phyloP scores from a whole-genome alignment of 2,113 vertebrate genomes.

The Anoura caudifer region DNA sequence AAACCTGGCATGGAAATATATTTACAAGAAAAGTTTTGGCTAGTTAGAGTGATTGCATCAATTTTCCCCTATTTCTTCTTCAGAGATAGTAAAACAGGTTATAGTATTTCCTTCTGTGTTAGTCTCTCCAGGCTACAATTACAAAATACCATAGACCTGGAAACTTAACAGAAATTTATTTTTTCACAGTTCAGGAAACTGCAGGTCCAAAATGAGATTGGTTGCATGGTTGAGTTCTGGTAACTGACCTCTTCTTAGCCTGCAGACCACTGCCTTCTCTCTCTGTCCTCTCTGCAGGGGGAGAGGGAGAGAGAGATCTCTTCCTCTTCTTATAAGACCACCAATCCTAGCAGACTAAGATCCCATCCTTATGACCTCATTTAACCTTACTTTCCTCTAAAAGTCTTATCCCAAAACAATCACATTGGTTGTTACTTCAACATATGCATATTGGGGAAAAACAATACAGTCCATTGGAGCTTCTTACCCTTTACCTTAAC shows the following conservation, averaged over 20 bases:
- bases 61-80: not conserved
- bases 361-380: not conserved
- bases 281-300: not conserved
- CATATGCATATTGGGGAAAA: not conserved
- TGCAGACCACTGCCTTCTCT: not conserved
- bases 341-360: not conserved
- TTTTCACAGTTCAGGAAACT: not conserved
- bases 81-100: not conserved
- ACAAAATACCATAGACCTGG: not conserved
- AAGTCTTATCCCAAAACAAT: not conserved
- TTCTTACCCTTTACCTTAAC: not conserved
- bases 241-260: not conserved
- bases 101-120: not conserved
- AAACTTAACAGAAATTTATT: not conserved
- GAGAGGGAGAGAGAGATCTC: not conserved
- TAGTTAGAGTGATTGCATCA: not conserved
- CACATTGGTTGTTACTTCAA: not conserved
- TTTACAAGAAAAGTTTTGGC: not conserved
- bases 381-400: not conserved
- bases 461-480: not conserved
- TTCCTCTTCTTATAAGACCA: not conserved
- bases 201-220: not conserved
- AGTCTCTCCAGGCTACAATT: not conserved
- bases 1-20: not conserved
- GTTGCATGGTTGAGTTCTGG: not conserved